Base-by-base conservation (phyloP, 2,797 vertebrate species). In the Hozukius guyotensis region DNA sequence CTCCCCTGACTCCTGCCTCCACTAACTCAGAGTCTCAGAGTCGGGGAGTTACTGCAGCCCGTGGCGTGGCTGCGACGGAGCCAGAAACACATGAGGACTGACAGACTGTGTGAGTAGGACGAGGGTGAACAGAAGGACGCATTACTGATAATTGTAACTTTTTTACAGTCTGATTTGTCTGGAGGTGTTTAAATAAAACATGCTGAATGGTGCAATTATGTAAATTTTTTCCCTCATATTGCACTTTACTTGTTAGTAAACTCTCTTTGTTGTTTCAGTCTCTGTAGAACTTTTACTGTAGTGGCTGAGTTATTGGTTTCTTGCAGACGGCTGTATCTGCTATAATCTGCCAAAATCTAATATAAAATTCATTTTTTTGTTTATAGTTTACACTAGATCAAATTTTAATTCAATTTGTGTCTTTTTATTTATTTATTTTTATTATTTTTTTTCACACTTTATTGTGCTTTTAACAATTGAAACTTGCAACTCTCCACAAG, bases 61-160 rank as follows among this genome's bases (percentile, higher is more conserved):
- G 84, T 66, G 74, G 84, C 18, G 49, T 74, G 76, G 70, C 69
- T 68, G 71, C 73, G 67, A 61, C 83, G 62, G 66, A 91, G 82
- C 79, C 82, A 81, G 77, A 82, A 29, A 77, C 80, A 80, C 80
- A 80, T 56, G 6, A 82, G 75, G 72, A 72, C 82, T 77, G 75
- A 52, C 82, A 77, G 77, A 78, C 73, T 84, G 82, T 85, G 83
- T 81, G 82, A 72, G 82, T 61, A 61, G 72, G 78, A 80, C 24
- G 75, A 80, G 62, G 71, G 46, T 20, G 72, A 87, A 78, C 70
- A 87, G 79, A 75, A 77, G 82, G 75, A 78, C 60, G 34, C 36
- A 75, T 66, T 78, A 46, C 46, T 78, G 64, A 62, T 60, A 24
- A 68, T 65, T 59, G 78, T 52, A 60, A 74, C 76, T 61, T 81